Evolutionary conservation across 2,888 invertebrate genomes (phyloP), one percentile per base, ranked within the genome.

Genomic region (Micoletzkya japonica): DNA sequence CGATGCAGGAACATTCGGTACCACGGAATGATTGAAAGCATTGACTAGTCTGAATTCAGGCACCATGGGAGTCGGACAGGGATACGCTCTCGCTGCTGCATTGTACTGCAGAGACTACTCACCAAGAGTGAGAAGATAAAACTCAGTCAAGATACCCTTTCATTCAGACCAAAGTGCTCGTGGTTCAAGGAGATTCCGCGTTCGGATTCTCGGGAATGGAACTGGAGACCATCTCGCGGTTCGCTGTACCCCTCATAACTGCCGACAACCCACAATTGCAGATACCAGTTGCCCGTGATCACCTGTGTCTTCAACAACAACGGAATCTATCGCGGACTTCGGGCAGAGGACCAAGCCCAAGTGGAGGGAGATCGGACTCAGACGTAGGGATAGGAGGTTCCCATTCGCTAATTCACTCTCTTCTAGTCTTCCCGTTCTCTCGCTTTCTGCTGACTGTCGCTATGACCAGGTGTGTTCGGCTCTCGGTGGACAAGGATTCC

Each of bases 131-230:
- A 2, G 32, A 1, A 26, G 24, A 32, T 30, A 14, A 28, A 57
- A 30, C 4, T 7, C 7, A 14, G 4, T 57, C 26, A 26, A 14
- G 32, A 32, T 30, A 24, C 10, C 34, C n/a, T 32, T 32, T 57
- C 57, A 57, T 50, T n/a, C 10, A 57, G 68, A 58, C 68, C 2
- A 50, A 50, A 32, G 94, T 97, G 0, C 88, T 96, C 70, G 95
- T 95, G 86, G 92, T 96, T 0, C 94, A 95, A 88, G 96, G 96
- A 0, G 97, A 97, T 86, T 94, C 94, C 54, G 97, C 96, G 0
- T 95, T 97, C 87, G 97, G 97, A 2, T 97, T 97, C 88, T 94
- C 95, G 34, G 96, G 93, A 83, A 95, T 96, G 95, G 97, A 97
- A 89, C 89, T 96, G 34, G 97, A 97, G 88, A 97, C 96, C 0